phyloP scores from a whole-genome alignment of 2,113 vertebrate species.

The Paramisgurnus dabryanus region DNA sequence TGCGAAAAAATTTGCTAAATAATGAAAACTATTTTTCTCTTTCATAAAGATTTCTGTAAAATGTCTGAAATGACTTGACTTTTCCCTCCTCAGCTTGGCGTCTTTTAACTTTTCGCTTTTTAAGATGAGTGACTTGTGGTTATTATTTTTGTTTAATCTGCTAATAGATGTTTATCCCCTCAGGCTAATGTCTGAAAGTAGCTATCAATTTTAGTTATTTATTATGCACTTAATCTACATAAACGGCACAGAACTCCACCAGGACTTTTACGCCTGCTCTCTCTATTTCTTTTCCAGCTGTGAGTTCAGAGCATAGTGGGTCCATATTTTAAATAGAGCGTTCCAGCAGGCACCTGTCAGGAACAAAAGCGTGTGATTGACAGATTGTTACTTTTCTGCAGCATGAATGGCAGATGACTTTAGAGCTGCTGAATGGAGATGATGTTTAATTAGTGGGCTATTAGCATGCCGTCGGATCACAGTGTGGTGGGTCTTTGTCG shows the following conservation, averaged over 20 bases:
- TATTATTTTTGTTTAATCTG: slow-evolving; percentile 77
- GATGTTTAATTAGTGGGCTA: slow-evolving; percentile 41
- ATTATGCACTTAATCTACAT: slow-evolving; percentile 75
- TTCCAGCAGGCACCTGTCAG: slow-evolving; percentile 49
- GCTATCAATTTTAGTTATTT: slow-evolving; percentile 76
- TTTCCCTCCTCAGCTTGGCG: slow-evolving; percentile 67
- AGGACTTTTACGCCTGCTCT: slow-evolving; percentile 58
- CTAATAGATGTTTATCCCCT: slow-evolving; percentile 70
- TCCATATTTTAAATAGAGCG: slow-evolving; percentile 50
- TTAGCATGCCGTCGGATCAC: slow-evolving; percentile 21
- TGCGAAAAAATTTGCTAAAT: slow-evolving; percentile 56
- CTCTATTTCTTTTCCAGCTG: slow-evolving; percentile 56
- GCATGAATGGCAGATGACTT: slow-evolving; percentile 43
- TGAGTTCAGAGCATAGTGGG: slow-evolving; percentile 26
- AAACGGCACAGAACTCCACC: slow-evolving; percentile 65
- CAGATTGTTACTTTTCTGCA: slow-evolving; percentile 38
- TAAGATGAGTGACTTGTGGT: slow-evolving; percentile 70
- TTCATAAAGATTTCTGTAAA: slow-evolving; percentile 64
- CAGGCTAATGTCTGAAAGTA: slow-evolving; percentile 70
- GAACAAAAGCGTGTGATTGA: slow-evolving; percentile 31
- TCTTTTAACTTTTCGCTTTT: slow-evolving; percentile 74
- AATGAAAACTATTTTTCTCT: slow-evolving; percentile 48
- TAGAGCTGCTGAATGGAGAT: slow-evolving; percentile 34
- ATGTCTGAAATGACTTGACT: slow-evolving; percentile 74
- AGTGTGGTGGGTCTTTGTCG: slow-evolving; percentile 20